These are phyloP conservation scores for Pangasius krempfi DNA, from an alignment of 2,797 vertebrate species.

Conservation along the genomic window DNA sequence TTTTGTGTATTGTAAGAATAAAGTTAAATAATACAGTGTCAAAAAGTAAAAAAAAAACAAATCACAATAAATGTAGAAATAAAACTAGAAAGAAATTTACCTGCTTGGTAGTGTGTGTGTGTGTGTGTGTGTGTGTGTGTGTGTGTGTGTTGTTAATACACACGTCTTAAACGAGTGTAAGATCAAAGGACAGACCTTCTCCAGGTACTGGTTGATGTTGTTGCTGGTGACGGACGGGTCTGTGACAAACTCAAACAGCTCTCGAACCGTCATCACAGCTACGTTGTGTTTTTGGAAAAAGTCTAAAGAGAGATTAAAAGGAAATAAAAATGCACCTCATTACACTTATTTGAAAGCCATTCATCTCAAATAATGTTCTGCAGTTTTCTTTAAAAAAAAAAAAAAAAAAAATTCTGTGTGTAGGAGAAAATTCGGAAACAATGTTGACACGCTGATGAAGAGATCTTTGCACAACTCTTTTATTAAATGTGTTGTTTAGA, in stretches of 20 bases:
- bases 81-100: not conserved
- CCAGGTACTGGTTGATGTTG: slow-evolving; percentile 88
- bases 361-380: not conserved
- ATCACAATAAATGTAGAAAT: not conserved
- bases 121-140: not conserved
- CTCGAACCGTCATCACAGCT: slow-evolving; percentile 91
- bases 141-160: not conserved
- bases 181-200: slow-evolving; percentile 76
- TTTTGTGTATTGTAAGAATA: not conserved
- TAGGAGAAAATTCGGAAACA: too few relatives aligned
- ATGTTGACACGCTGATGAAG: not conserved
- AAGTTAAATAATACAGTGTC: too few relatives aligned
- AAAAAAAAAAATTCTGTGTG: not conserved
- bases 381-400: not conserved
- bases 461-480: not conserved
- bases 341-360: not conserved
- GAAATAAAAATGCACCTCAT: not conserved
- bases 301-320: slow-evolving; percentile 69
- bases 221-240: slow-evolving; percentile 85
- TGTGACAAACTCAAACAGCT: slow-evolving; percentile 94
- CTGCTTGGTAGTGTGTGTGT: not conserved
- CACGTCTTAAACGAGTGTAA: not conserved
- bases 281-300: slow-evolving; percentile 87
- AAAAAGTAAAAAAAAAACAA: not conserved
- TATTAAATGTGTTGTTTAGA: too few relatives aligned